Evolutionary conservation across 2,888 invertebrate species (phyloP).

Genomic region (Parnassius glacialis): DNA sequence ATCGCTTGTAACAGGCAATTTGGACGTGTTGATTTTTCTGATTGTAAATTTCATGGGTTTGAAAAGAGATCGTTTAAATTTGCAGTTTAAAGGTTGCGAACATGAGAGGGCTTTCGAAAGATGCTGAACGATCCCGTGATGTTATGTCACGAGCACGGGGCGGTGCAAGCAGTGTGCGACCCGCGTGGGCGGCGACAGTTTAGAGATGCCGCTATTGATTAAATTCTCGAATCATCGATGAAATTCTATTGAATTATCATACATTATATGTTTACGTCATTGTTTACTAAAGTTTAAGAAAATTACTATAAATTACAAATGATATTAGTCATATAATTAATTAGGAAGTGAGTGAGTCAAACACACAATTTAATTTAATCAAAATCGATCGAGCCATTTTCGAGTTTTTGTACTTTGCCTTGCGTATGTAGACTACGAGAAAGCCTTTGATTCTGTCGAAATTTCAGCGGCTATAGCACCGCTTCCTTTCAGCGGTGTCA

Average conservation of each 20-base stretch:
- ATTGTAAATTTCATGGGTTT: conserved; percentile 30
- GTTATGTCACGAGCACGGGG: conserved; percentile 68
- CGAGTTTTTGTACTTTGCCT: too few relatives aligned
- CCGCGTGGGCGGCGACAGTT: conserved; percentile 68
- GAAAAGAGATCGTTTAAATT: conserved; percentile 32
- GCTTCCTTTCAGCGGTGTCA: too few relatives aligned
- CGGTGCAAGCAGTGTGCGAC: conserved; percentile 69
- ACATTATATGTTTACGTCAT: too few relatives aligned
- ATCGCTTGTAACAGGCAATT: conserved; percentile 35
- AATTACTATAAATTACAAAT: too few relatives aligned
- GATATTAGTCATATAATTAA: too few relatives aligned
- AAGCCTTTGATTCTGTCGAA: too few relatives aligned
- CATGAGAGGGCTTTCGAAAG: conserved; percentile 62
- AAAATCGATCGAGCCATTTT: too few relatives aligned
- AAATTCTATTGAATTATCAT: not conserved
- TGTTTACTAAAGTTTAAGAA: too few relatives aligned
- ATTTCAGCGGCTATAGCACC: too few relatives aligned
- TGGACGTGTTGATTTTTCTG: conserved; percentile 40
- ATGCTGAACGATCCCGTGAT: conserved; percentile 72
- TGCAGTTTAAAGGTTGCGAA: conserved; percentile 59
- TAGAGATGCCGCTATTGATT: conserved; percentile 43
- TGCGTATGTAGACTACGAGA: too few relatives aligned
- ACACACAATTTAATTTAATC: too few relatives aligned
- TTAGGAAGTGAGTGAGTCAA: too few relatives aligned
- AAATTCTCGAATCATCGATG: conserved; percentile 20